Conservation (phyloP, 1,140 invertebrate genomes). For the Capitella teleta region DNA sequence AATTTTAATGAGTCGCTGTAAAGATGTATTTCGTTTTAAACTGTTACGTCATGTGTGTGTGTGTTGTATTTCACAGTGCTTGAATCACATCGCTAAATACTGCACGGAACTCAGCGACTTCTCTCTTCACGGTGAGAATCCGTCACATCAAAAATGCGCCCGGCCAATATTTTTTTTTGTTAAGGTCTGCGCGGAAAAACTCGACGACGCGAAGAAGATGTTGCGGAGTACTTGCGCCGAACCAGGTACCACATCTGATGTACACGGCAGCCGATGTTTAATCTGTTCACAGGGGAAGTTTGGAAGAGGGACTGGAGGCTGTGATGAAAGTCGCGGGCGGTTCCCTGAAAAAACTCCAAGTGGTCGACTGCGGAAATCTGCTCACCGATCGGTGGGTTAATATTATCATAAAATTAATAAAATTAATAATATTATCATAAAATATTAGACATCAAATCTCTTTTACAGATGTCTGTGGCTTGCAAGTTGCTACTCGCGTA, state of each 20-base stretch:
- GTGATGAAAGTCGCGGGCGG: neutral
- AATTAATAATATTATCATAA: neutral
- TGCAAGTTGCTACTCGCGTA: constrained; percentile 8
- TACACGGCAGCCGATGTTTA: too few relatives aligned
- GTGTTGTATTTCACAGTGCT: too few relatives aligned
- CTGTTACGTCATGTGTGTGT: too few relatives aligned
- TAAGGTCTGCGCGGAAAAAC: too few relatives aligned
- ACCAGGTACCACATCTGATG: too few relatives aligned
- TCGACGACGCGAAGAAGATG: too few relatives aligned
- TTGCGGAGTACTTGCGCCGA: too few relatives aligned
- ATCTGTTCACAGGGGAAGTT: constrained; percentile 4
- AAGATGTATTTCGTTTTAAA: neutral
- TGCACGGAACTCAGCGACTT: too few relatives aligned
- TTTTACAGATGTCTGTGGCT: constrained; percentile 9
- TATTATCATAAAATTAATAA: neutral
- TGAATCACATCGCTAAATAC: too few relatives aligned
- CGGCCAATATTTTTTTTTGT: too few relatives aligned
- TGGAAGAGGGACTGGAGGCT: constrained; percentile 8
- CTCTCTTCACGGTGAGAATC: too few relatives aligned
- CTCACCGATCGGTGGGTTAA: constrained; percentile 9
- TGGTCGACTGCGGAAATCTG: constrained; percentile 11
- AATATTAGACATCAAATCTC: neutral
- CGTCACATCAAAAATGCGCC: too few relatives aligned
- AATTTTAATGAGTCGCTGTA: neutral
- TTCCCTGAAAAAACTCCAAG: neutral